These are phyloP conservation scores for Phthorimaea operculella DNA, from an alignment of 1,140 invertebrate genomes.

Conservation along the genomic window DNA sequence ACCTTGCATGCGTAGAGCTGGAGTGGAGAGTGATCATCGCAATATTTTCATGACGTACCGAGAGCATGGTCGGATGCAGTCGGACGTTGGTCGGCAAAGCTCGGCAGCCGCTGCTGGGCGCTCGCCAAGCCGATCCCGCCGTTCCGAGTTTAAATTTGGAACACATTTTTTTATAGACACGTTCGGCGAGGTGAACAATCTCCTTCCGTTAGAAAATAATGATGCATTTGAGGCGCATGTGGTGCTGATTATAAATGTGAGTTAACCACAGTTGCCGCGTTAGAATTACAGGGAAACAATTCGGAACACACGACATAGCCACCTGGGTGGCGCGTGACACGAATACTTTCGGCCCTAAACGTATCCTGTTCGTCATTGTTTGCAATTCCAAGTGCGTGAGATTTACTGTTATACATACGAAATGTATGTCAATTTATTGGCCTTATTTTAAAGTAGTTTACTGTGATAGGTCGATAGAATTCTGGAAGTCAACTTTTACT, in stretches of 20 bases:
- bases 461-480: background rate
- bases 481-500: too few relatives aligned
- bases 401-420: conserved; percentile 37
- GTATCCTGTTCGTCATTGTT: conserved; percentile 40
- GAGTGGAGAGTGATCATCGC: conserved; percentile 12
- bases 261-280: background rate
- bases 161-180: conserved; percentile 53
- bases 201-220: conserved; percentile 34
- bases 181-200: conserved; percentile 58
- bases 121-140: conserved; percentile 50
- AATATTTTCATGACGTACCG: conserved; percentile 9
- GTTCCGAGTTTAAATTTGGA: conserved; percentile 59
- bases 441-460: conserved; percentile 6
- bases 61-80: conserved; percentile 26
- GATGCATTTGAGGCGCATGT: conserved; percentile 2
- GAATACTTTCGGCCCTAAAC: conserved; percentile 27
- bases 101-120: conserved; percentile 33
- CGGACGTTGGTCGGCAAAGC: conserved; percentile 12
- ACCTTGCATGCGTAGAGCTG: background rate
- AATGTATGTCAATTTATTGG: conserved; percentile 26
- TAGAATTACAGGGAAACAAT: background rate
- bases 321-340: conserved; percentile 28
- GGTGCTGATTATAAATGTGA: background rate
- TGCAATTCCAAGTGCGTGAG: conserved; percentile 38
- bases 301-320: conserved; percentile 1